Percentiles rank a stretch among this genome's conserved stretches.
Evolutionary conservation across 2,888 invertebrate genomes (phyloP).

Genomic region (Drosophila koepferae): DNA sequence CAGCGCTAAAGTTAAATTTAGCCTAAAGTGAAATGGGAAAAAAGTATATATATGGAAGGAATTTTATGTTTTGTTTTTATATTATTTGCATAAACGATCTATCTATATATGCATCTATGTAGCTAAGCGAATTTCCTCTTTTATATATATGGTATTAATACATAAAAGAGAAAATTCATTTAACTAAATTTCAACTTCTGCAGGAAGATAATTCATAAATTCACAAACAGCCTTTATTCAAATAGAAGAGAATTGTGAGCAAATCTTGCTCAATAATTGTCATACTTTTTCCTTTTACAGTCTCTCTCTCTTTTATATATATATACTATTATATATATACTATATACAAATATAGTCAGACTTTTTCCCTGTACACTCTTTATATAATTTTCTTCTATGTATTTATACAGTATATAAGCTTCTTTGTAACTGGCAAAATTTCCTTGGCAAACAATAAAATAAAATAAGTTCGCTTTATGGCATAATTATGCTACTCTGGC

Average conservation of each 20-base stretch:
- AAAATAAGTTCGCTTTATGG: slow-evolving; percentile 45
- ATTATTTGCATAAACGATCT: too few species aligned
- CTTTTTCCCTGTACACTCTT: neutral
- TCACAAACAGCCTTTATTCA: neutral
- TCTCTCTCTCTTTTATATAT: too few species aligned
- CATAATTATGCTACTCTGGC: slow-evolving; percentile 43
- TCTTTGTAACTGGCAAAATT: neutral
- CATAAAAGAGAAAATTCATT: too few species aligned
- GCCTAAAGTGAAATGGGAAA: neutral
- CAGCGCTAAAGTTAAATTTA: neutral
- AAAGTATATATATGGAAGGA: neutral
- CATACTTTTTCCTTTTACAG: neutral
- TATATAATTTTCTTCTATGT: neutral
- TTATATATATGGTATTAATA: too few species aligned
- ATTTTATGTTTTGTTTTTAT: neutral
- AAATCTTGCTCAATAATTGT: neutral
- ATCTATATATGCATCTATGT: too few species aligned
- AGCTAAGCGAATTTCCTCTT: too few species aligned
- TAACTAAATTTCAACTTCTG: neutral
- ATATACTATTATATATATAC: too few species aligned
- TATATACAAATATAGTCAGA: too few species aligned
- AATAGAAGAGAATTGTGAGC: neutral
- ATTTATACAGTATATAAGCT: neutral
- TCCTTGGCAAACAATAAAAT: slow-evolving; percentile 38
- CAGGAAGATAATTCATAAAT: neutral